Percentiles rank a stretch among this genome's conserved stretches.
phyloP scores from a whole-genome alignment of 2,888 invertebrate species.

The Trissoscelio sp. region DNA sequence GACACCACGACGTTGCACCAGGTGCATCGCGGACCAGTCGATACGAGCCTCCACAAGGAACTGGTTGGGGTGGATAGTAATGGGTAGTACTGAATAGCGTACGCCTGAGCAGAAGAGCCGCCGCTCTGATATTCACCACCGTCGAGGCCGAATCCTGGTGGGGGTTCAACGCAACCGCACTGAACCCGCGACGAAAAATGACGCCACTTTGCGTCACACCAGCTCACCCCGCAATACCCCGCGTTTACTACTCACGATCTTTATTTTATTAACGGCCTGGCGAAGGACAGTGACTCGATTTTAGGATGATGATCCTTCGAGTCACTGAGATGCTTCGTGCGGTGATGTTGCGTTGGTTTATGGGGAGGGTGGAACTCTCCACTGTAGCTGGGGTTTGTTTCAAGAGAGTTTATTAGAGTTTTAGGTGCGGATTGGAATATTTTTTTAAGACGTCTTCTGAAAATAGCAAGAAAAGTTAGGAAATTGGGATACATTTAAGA shows the following conservation, averaged over 20 bases:
- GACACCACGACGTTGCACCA: constrained; percentile 53
- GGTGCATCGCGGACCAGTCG: constrained; percentile 66
- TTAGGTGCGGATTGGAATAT: no score
- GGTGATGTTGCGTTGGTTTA: background rate
- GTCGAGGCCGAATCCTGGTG: constrained; percentile 30
- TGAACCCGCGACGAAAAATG: constrained; percentile 49
- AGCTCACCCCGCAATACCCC: constrained; percentile 14
- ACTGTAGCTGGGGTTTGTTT: no score
- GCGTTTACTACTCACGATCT: constrained; percentile 40
- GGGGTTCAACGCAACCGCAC: constrained; percentile 59
- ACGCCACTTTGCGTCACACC: constrained; percentile 63
- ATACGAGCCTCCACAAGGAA: constrained; percentile 65
- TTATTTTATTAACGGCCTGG: constrained; percentile 52
- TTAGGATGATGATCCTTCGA: constrained; percentile 44
- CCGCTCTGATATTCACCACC: constrained; percentile 49
- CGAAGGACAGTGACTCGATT: constrained; percentile 48
- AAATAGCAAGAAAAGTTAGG: no score
- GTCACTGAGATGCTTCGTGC: background rate
- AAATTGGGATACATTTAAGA: no score
- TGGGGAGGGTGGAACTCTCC: no score
- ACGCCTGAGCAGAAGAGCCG: constrained; percentile 65
- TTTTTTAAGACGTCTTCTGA: no score
- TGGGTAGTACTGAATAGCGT: constrained; percentile 65
- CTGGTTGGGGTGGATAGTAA: constrained; percentile 62
- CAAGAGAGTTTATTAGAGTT: no score